Base-by-base conservation (phyloP, 2,797 vertebrate genomes). In the Semotilus atromaculatus region DNA sequence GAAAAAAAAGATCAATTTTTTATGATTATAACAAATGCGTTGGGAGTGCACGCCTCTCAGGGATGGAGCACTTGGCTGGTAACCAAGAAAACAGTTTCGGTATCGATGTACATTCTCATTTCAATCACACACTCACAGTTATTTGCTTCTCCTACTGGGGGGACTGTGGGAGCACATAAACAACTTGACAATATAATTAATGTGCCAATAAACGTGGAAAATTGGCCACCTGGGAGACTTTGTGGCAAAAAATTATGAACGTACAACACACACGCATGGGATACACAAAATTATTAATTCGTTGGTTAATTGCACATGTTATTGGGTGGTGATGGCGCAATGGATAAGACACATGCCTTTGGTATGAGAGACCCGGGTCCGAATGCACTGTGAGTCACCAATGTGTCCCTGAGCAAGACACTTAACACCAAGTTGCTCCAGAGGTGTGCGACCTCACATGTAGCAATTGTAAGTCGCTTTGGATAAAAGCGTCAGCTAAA, bases 171-270 rank as follows among this genome's bases (percentile, higher is more conserved):
- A 83, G 75, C 80, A 82, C 40, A 73, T 80, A 83, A 82, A 85
- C 73, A 85, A 36, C 64, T 76, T 85, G 74, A 86, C 74, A 88
- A 71, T 84, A 81, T 88, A 86, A 80, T 86, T 82, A 84, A 88
- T 80, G 66, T 45, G 38, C 34, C 58, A 78, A 53, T 86, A 86
- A 71, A 43, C 23, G 38, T 55, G 40, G 21, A 66, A 85, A 80
- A 76, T n/a, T 7, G 16, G 51, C 51, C 34, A 75, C 68, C 72
- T 40, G 26, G 64, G 66, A 80, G 34, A 38, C 18, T 73, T 73
- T 66, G 14, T 77, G n/a, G 51, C 16, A 19, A 66, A 70, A 29
- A 53, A 51, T 6, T 31, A 60, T 51, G 48, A 55, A 64, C 10
- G 4, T 71, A 45, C n/a, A 77, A 21, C 76, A 62, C 40, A 23